A percentile compares a stretch with the other conserved stretches of the same genome.
Evolutionary conservation across 2,797 vertebrate genomes (phyloP).

Genomic region (Sebastiscus albofasciatus): DNA sequence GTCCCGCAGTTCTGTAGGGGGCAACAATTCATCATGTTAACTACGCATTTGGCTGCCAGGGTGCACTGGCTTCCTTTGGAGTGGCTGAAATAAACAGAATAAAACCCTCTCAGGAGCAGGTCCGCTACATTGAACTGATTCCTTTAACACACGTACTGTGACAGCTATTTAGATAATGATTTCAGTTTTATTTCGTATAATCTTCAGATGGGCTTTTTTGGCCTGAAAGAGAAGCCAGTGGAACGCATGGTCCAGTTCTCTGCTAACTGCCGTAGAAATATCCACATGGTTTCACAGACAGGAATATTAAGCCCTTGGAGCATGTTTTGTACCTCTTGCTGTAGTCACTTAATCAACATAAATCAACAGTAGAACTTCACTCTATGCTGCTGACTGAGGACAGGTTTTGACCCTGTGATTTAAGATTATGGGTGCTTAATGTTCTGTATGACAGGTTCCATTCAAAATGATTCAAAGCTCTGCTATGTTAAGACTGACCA

Average conservation of each 20-base stretch:
- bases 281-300: constrained; percentile 27
- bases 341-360: constrained; percentile 19
- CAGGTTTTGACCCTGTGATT: constrained; percentile 12
- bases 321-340: constrained; percentile 4
- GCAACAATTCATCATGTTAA: constrained; percentile 75
- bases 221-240: constrained; percentile 9
- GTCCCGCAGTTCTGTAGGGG: constrained; percentile 52
- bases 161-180: constrained; percentile 36
- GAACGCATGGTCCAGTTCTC: constrained; percentile 14
- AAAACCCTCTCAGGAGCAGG: constrained; percentile 53
- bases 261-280: constrained; percentile 12
- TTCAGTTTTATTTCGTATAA: constrained; percentile 27
- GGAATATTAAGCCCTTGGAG: neutral
- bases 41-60: constrained; percentile 65
- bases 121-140: constrained; percentile 56
- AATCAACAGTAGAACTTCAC: constrained; percentile 13
- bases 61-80: constrained; percentile 60
- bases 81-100: constrained; percentile 58
- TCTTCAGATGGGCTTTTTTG: constrained; percentile 17
- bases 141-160: constrained; percentile 62
- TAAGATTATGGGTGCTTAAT: neutral
- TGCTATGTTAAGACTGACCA: neutral
- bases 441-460: neutral
- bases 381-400: neutral
- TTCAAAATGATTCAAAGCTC: neutral